phyloP scores from a whole-genome alignment of 2,888 invertebrate species.

The Eupithecia insigniata region DNA sequence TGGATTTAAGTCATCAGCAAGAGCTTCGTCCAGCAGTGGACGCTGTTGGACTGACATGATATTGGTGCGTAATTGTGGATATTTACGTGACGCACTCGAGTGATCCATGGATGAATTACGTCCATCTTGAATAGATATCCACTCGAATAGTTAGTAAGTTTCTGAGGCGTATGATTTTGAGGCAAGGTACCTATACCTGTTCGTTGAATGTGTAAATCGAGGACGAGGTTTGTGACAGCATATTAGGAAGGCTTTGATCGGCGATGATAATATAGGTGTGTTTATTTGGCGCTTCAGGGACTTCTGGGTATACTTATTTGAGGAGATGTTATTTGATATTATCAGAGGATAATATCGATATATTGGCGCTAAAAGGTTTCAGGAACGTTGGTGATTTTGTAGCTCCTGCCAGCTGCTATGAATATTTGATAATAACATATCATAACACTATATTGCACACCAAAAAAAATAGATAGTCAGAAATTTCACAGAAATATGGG shows the following conservation, averaged over 20 bases:
- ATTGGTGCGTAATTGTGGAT: not conserved
- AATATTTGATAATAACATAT: not conserved
- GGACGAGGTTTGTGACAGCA: not conserved
- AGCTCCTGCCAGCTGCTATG: not conserved
- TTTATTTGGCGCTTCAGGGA: not conserved
- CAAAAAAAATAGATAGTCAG: too few relatives aligned
- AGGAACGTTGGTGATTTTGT: not conserved
- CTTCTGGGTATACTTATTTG: not conserved
- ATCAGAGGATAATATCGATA: not conserved
- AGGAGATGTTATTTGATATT: not conserved
- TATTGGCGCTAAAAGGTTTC: not conserved
- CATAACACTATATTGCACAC: too few relatives aligned
- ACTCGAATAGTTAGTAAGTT: not conserved
- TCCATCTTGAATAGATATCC: not conserved
- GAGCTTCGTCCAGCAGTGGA: not conserved
- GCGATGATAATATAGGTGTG: not conserved
- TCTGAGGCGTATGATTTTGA: constrained; percentile 8
- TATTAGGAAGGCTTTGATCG: not conserved
- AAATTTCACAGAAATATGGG: too few relatives aligned
- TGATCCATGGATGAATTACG: not conserved
- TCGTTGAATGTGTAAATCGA: constrained; percentile 4
- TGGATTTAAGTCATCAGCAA: too few relatives aligned
- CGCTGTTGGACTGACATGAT: not conserved
- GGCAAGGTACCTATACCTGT: not conserved
- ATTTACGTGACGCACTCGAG: not conserved